phyloP scores from a whole-genome alignment of 2,113 vertebrate species.

The Neopipo cinnamomea region DNA sequence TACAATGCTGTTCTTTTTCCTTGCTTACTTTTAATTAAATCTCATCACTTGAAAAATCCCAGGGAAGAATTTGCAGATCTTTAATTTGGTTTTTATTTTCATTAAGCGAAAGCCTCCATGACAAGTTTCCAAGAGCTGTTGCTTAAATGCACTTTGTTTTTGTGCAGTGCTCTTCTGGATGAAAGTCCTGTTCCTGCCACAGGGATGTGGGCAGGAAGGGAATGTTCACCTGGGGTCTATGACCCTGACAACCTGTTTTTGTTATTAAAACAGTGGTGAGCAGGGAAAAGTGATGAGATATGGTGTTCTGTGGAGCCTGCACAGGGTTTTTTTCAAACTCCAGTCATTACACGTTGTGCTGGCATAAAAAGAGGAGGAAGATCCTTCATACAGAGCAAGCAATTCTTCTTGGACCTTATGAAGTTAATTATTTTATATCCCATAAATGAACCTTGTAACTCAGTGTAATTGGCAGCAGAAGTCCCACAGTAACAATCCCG shows the following conservation, averaged over 20 bases:
- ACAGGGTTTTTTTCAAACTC: background rate
- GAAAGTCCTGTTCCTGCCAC: background rate
- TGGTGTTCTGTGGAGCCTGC: background rate
- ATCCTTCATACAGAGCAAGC: constrained; percentile 18
- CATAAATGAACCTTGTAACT: constrained; percentile 62
- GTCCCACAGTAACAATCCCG: constrained; percentile 44
- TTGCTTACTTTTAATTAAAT: constrained; percentile 28
- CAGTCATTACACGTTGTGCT: background rate
- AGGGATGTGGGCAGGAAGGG: background rate
- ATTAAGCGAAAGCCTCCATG: background rate
- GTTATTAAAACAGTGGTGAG: background rate
- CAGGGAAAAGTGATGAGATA: background rate
- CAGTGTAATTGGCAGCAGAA: constrained; percentile 63
- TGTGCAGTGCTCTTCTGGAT: background rate
- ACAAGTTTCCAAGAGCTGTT: background rate
- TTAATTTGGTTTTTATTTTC: constrained; percentile 42
- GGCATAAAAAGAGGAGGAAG: constrained; percentile 17
- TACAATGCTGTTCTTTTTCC: background rate
- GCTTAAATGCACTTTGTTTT: constrained; percentile 10
- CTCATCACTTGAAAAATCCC: constrained; percentile 31
- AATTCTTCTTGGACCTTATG: constrained; percentile 43
- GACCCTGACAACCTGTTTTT: background rate
- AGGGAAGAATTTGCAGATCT: background rate
- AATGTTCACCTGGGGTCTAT: background rate
- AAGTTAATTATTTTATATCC: constrained; percentile 65